Evolutionary conservation across 2,797 vertebrate species (phyloP).

Genomic region (Liasis olivaceus): DNA sequence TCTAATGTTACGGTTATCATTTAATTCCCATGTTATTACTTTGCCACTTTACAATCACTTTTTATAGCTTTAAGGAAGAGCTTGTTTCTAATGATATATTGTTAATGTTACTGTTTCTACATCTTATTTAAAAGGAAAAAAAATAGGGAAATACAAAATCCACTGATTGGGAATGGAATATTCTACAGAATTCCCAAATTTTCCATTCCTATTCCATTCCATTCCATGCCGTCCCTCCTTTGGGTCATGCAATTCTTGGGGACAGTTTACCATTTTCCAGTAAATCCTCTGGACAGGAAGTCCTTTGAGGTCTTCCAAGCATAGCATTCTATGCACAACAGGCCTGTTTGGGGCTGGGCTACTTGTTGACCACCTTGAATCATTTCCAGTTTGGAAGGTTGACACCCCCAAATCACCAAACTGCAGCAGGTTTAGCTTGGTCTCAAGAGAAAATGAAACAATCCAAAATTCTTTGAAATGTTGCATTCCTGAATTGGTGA

Average conservation of each 20-base stretch:
- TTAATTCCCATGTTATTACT: neutral
- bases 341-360: neutral
- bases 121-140: neutral
- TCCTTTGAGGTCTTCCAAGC: neutral
- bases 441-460: neutral
- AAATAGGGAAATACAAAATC: neutral
- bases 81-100: neutral
- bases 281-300: neutral
- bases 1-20: neutral
- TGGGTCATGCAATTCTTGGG: neutral
- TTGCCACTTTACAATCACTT: neutral
- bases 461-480: neutral
- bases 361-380: neutral
- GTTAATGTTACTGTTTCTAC: neutral
- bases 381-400: neutral
- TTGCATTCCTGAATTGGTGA: neutral
- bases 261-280: neutral
- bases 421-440: neutral
- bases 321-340: neutral
- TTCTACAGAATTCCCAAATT: neutral
- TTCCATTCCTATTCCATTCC: neutral
- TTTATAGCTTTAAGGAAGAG: neutral
- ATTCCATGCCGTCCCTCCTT: neutral
- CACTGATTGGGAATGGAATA: neutral
- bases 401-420: neutral